Conservation (phyloP, 2,888 invertebrate genomes). For the Cremastinae sp. region DNA sequence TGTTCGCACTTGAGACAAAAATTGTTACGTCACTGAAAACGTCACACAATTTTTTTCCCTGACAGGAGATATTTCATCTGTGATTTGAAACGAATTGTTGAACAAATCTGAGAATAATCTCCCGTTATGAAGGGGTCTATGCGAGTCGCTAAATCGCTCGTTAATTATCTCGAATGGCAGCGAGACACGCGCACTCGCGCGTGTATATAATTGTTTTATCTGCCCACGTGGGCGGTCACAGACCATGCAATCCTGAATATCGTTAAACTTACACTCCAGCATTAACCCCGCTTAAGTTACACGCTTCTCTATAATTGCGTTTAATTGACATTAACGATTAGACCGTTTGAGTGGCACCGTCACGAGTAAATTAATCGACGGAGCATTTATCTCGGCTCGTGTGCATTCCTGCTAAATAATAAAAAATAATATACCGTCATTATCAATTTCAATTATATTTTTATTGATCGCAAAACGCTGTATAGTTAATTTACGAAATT, state of each 20-base stretch:
- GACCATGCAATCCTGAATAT: slow-evolving; percentile 34
- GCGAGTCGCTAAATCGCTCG: slow-evolving; percentile 51
- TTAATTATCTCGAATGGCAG: slow-evolving; percentile 61
- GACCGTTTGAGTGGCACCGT: slow-evolving; percentile 29
- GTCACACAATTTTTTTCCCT: too few relatives aligned
- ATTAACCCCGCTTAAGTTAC: slow-evolving; percentile 42
- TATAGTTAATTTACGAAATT: too few relatives aligned
- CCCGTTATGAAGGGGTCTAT: slow-evolving; percentile 1
- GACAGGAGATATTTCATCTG: too few relatives aligned
- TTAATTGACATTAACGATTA: slow-evolving; percentile 57
- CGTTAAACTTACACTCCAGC: slow-evolving; percentile 30
- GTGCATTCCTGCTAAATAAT: too few relatives aligned
- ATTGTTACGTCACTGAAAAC: too few relatives aligned
- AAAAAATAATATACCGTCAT: too few relatives aligned
- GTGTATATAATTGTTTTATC: slow-evolving; percentile 59
- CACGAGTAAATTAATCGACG: slow-evolving; percentile 26
- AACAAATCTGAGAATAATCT: too few relatives aligned
- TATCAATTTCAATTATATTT: too few relatives aligned
- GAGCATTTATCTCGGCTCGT: slow-evolving; percentile 12
- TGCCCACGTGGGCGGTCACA: slow-evolving; percentile 45
- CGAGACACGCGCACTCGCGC: slow-evolving; percentile 39
- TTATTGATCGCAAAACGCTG: too few relatives aligned
- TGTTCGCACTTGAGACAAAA: too few relatives aligned
- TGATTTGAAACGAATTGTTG: too few relatives aligned
- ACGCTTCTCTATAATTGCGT: slow-evolving; percentile 54